Conservation (phyloP, 2,797 vertebrate species). For the Cuculus canorus region DNA sequence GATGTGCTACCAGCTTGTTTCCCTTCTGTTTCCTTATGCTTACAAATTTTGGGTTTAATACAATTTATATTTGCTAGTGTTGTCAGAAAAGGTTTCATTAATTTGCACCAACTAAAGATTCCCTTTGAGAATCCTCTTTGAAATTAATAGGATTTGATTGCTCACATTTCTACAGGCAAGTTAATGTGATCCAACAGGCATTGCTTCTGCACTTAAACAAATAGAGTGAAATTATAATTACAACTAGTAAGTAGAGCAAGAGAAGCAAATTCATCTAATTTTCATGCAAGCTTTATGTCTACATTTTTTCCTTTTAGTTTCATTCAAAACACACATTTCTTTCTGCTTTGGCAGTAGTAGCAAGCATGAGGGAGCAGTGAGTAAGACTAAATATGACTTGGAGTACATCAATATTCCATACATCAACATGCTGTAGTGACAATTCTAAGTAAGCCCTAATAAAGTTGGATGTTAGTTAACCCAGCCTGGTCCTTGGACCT, state of each 20-base stretch:
- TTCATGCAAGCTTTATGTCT: constrained; percentile 22
- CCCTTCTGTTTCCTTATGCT: neutral
- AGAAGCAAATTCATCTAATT: constrained; percentile 24
- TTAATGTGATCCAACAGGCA: constrained; percentile 50
- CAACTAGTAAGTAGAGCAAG: constrained; percentile 47
- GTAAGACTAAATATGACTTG: neutral
- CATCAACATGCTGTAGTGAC: neutral
- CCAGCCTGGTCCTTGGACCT: neutral
- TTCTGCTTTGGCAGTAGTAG: neutral
- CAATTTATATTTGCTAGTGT: constrained; percentile 6
- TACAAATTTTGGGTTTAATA: neutral
- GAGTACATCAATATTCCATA: neutral
- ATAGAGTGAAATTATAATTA: constrained; percentile 63
- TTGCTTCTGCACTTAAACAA: constrained; percentile 47
- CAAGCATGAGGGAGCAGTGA: neutral
- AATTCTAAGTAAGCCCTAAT: neutral
- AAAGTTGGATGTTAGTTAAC: neutral
- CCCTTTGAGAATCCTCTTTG: constrained; percentile 39
- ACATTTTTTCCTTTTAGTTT: neutral
- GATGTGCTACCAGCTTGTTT: neutral
- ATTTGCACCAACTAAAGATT: constrained; percentile 17
- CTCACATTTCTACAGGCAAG: constrained; percentile 25
- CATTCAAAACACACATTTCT: neutral
- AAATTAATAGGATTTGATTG: constrained; percentile 61
- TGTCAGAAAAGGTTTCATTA: constrained; percentile 49